These are phyloP conservation scores for Catostylus mosaicus DNA, from an alignment of 30 jellyfish, hydroid and myxozoan genomes.

Conservation along the genomic window DNA sequence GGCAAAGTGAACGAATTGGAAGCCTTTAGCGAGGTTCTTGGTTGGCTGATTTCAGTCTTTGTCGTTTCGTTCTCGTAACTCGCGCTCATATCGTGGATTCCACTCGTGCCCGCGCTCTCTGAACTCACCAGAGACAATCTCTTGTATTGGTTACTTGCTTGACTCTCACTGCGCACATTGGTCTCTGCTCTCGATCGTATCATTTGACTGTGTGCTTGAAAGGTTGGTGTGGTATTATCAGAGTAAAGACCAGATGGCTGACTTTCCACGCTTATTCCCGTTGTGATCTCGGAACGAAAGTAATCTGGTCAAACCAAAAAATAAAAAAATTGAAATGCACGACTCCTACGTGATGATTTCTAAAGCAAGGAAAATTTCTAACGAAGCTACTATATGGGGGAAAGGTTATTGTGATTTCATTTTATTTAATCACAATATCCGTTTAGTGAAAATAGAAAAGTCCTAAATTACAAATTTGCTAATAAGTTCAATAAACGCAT, in stretches of 20 bases:
- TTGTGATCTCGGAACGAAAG: slow-evolving; percentile 85
- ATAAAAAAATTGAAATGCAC: too few relatives aligned
- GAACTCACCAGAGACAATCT: slow-evolving; percentile 93
- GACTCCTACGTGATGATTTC: too few relatives aligned
- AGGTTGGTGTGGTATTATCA: slow-evolving; percentile 49
- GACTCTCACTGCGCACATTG: slow-evolving; percentile 29
- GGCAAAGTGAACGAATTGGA: slow-evolving; percentile 37
- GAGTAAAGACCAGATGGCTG: slow-evolving; percentile 82
- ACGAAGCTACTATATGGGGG: too few relatives aligned
- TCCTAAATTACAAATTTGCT: too few relatives aligned
- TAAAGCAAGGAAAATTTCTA: too few relatives aligned
- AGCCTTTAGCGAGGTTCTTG: slow-evolving; percentile 5
- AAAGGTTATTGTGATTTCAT: too few relatives aligned
- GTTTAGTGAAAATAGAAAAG: too few relatives aligned
- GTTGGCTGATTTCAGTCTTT: slow-evolving; percentile 29
- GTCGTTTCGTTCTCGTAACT: slow-evolving; percentile 35
- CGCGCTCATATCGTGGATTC: slow-evolving; percentile 81
- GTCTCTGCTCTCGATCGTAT: slow-evolving; percentile 54
- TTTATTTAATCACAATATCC: too few relatives aligned
- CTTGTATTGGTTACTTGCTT: slow-evolving; percentile 29
- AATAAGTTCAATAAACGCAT: too few relatives aligned
- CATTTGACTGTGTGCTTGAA: slow-evolving; percentile 6
- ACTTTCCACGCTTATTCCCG: slow-evolving; percentile 98
- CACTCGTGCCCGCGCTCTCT: slow-evolving; percentile 88
- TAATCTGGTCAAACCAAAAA: too few relatives aligned